Evolutionary conservation across 2,888 invertebrate genomes (phyloP).

Genomic region (Pandemis corylana): DNA sequence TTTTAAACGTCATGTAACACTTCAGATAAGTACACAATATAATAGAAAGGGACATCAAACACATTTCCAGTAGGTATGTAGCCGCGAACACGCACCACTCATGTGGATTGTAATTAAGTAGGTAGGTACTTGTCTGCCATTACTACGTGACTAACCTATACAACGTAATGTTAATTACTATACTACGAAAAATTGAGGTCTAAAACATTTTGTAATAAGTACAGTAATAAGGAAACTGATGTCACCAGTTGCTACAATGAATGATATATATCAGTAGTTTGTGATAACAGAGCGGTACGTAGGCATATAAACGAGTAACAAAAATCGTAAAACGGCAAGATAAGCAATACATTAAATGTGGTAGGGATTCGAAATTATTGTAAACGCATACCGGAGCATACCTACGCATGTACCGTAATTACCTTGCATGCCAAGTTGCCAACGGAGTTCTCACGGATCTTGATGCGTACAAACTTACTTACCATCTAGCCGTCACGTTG

Average conservation of each 20-base stretch:
- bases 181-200: not conserved
- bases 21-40: not conserved
- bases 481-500: conserved; percentile 66
- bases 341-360: conserved; percentile 7
- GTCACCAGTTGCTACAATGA: conserved; percentile 15
- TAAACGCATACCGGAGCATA: conserved; percentile 51
- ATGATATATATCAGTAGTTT: conserved; percentile 18
- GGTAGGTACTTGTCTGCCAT: not conserved
- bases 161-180: not conserved
- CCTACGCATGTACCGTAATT: conserved; percentile 52
- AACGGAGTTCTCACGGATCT: conserved; percentile 75
- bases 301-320: conserved; percentile 3
- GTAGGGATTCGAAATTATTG: conserved; percentile 15
- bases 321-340: conserved; percentile 13
- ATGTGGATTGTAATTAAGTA: not conserved
- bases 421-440: conserved; percentile 54
- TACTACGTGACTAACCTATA: not conserved
- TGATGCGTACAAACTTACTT: conserved; percentile 67
- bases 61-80: not conserved
- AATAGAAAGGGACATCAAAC: not conserved
- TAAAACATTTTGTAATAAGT: conserved; percentile 4
- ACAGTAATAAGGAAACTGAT: conserved; percentile 19
- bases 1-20: not conserved
- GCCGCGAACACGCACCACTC: not conserved
- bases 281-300: conserved; percentile 18